A percentile compares a stretch with the other conserved stretches of the same genome.
Evolutionary conservation across 2,113 vertebrate species (phyloP).

Genomic region (Elgaria multicarinata): DNA sequence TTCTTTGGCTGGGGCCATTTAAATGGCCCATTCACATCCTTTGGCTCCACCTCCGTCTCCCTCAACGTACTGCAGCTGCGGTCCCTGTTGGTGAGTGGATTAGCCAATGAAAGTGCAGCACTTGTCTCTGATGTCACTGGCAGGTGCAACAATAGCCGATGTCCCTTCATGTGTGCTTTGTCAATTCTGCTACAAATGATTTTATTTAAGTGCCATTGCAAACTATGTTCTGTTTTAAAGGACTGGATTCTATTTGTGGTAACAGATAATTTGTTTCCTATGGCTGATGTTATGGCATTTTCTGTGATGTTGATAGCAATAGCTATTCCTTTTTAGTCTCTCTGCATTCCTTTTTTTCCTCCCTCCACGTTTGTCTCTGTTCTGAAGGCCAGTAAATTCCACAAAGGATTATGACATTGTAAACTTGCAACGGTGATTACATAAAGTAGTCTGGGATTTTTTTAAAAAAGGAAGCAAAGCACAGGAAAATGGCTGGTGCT

Average conservation of each 20-base stretch:
- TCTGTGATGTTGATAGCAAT: background rate
- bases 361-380: background rate
- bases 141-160: background rate
- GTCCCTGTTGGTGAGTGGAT: background rate
- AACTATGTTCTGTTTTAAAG: background rate
- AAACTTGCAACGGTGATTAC: slow-evolving; percentile 51
- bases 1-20: background rate
- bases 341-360: background rate
- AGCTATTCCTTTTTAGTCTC: background rate
- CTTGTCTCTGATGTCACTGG: background rate
- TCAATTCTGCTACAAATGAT: background rate
- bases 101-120: background rate
- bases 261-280: background rate
- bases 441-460: background rate
- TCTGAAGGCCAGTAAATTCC: slow-evolving; percentile 4
- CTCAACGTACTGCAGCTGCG: background rate
- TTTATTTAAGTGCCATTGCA: background rate
- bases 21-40: background rate
- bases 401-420: slow-evolving; percentile 26
- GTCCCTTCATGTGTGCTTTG: background rate
- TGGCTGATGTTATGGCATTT: background rate
- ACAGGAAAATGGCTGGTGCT: background rate
- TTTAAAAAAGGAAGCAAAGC: slow-evolving; percentile 15
- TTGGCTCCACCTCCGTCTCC: too few relatives aligned
- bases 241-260: background rate